These are phyloP conservation scores for Huso huso DNA, from an alignment of 2,797 vertebrate species.

Conservation along the genomic window DNA sequence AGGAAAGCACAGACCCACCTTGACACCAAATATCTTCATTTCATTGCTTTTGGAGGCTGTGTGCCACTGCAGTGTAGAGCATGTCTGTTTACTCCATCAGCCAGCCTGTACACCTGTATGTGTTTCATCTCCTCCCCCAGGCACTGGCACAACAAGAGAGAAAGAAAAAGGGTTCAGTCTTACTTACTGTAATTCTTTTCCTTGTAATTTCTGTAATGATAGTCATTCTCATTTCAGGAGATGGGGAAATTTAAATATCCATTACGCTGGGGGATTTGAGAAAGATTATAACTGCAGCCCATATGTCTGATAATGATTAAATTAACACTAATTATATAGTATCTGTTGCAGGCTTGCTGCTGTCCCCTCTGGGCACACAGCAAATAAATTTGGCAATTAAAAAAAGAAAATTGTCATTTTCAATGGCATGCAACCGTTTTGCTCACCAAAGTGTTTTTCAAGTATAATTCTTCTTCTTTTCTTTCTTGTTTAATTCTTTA, in stretches of 20 bases:
- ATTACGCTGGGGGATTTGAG: slow-evolving; percentile 35
- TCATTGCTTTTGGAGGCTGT: neutral
- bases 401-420: slow-evolving; percentile 60
- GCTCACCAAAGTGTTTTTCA: slow-evolving; percentile 26
- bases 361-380: slow-evolving; percentile 51
- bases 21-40: slow-evolving; percentile 1
- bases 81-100: neutral
- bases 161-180: neutral
- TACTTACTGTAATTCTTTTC: neutral
- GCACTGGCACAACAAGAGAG: neutral
- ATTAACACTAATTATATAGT: slow-evolving; percentile 83
- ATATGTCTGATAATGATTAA: slow-evolving; percentile 74
- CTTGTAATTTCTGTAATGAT: neutral
- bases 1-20: no score
- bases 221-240: slow-evolving; percentile 4
- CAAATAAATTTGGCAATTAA: slow-evolving; percentile 64
- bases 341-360: slow-evolving; percentile 66
- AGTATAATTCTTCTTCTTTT: slow-evolving; percentile 34
- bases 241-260: slow-evolving; percentile 62
- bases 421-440: slow-evolving; percentile 38
- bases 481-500: slow-evolving; percentile 15
- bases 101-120: neutral
- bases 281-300: slow-evolving; percentile 50
- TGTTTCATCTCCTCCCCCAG: no score
- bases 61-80: neutral